Evolutionary conservation across 2,113 vertebrate genomes (phyloP).

Genomic region (pig (Sus scrofa)): DNA sequence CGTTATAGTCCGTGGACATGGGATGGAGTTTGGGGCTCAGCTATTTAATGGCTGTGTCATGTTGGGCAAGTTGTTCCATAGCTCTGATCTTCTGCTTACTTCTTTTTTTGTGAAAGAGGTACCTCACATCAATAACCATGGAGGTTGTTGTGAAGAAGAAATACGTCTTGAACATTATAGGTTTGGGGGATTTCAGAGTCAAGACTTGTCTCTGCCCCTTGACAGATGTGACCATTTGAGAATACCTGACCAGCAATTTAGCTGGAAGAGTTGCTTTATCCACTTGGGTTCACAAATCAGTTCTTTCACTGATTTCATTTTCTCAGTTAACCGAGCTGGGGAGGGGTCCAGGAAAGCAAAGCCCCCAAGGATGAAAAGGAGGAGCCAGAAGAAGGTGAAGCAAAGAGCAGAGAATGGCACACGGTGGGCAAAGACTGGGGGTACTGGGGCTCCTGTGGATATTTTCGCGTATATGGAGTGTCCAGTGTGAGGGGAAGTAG

Average conservation of each 20-base stretch:
- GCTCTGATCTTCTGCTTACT: neutral
- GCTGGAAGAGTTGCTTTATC: neutral
- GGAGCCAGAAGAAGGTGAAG: neutral
- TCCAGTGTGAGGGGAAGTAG: neutral
- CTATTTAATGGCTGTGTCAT: neutral
- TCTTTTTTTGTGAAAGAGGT: neutral
- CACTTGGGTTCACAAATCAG: neutral
- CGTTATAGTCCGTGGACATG: neutral
- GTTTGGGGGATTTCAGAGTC: neutral
- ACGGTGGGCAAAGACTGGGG: neutral
- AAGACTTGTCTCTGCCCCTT: neutral
- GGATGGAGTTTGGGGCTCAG: neutral
- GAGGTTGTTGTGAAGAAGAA: neutral
- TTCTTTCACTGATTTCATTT: neutral
- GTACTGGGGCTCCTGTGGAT: rapidly evolving
- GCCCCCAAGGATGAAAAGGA: neutral
- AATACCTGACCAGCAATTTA: neutral
- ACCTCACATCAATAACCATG: neutral
- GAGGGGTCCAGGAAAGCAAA: neutral
- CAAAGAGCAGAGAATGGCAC: neutral
- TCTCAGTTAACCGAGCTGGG: neutral
- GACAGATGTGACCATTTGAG: neutral
- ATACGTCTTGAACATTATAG: neutral
- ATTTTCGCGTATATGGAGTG: neutral
- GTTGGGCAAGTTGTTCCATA: neutral